Evolutionary conservation across 2,113 vertebrate species (phyloP).

Genomic region (Falco punctatus): DNA sequence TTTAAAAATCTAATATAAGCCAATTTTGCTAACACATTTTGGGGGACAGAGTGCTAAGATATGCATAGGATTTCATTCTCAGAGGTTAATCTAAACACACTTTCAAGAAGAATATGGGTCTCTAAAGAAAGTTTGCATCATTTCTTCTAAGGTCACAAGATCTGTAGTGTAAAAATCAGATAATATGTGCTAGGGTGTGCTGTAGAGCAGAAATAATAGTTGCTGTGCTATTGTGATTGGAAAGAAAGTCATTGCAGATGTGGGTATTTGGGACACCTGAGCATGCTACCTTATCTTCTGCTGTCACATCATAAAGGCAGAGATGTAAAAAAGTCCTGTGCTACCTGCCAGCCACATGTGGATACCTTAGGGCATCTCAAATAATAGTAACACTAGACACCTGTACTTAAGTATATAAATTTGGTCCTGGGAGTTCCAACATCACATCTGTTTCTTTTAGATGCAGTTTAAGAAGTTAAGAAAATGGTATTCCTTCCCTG

Average conservation of each 20-base stretch:
- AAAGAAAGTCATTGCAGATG: neutral
- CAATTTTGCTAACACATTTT: neutral
- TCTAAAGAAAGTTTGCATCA: neutral
- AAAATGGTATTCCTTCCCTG: neutral
- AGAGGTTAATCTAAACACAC: neutral
- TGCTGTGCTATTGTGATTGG: neutral
- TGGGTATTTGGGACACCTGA: neutral
- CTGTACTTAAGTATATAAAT: neutral
- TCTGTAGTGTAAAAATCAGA: neutral
- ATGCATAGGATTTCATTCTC: neutral
- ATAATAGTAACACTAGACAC: neutral
- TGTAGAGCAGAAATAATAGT: neutral
- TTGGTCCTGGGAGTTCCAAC: neutral
- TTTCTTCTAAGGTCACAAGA: neutral
- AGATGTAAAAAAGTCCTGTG: neutral
- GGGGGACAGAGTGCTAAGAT: neutral
- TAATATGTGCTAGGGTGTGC: accelerated
- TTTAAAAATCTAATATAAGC: neutral
- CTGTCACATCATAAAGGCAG: neutral
- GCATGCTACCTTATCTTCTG: neutral
- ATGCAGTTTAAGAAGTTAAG: neutral
- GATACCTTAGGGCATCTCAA: neutral
- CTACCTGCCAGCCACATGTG: neutral
- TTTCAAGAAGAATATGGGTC: neutral
- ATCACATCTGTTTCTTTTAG: neutral